These are phyloP conservation scores for Epinotia demarniana DNA, from an alignment of 2,888 invertebrate species.

Conservation along the genomic window DNA sequence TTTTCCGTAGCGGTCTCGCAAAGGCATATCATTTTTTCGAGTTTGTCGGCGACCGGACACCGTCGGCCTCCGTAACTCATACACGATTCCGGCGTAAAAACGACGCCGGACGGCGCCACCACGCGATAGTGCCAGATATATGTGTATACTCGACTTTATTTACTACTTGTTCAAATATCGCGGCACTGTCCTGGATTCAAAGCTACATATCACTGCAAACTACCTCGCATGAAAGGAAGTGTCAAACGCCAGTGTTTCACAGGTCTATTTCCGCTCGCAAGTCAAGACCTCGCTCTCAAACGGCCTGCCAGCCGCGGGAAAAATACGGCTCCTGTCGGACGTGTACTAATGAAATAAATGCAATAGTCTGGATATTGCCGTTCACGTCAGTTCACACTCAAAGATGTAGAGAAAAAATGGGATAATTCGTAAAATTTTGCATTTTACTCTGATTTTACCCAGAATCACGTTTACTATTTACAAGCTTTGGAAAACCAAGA, in stretches of 20 bases:
- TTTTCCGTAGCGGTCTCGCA: conserved; percentile 33
- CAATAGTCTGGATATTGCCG: not conserved
- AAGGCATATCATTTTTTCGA: conserved; percentile 38
- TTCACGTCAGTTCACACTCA: not conserved
- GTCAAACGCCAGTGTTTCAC: conserved; percentile 45
- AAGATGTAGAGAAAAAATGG: not conserved
- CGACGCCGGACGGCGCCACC: conserved; percentile 65
- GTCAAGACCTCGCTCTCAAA: conserved; percentile 6
- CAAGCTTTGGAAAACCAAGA: not conserved
- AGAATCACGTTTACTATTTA: not conserved
- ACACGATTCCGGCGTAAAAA: conserved; percentile 78
- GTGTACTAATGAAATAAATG: conserved; percentile 3
- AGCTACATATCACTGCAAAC: conserved; percentile 50
- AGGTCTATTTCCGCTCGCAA: conserved; percentile 38
- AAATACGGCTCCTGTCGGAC: not conserved
- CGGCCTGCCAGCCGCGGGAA: not conserved
- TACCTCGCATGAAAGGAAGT: conserved; percentile 48
- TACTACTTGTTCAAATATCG: conserved; percentile 62
- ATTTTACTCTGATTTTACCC: not conserved
- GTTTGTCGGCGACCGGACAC: conserved; percentile 59
- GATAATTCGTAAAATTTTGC: not conserved
- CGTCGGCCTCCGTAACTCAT: conserved; percentile 74
- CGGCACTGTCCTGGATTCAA: conserved; percentile 40
- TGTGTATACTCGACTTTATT: conserved; percentile 65
- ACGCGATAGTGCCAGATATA: conserved; percentile 62